Percentiles rank a stretch among this genome's conserved stretches.
Conservation (phyloP, 2,113 vertebrate species). For the Tragulus kanchil region DNA sequence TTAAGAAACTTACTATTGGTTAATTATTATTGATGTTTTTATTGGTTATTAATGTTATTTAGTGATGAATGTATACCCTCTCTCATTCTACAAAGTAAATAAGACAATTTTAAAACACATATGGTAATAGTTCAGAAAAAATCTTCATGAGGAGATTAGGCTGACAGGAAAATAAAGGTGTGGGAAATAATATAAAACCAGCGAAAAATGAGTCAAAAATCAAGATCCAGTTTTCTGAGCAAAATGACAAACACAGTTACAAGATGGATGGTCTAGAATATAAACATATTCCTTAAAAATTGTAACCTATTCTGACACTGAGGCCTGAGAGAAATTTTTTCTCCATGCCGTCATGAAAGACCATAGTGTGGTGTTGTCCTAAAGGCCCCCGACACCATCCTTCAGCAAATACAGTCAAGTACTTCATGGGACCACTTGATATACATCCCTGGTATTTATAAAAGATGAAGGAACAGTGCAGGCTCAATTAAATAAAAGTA, state of each 20-base stretch:
- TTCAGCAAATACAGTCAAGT: neutral
- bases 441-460: neutral
- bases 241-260: neutral
- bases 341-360: neutral
- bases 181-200: neutral
- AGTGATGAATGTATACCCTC: neutral
- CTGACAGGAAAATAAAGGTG: neutral
- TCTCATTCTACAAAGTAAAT: neutral
- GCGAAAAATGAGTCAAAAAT: neutral
- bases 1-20: neutral
- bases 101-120: neutral
- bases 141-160: neutral
- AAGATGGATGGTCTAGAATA: neutral
- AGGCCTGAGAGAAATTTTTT: neutral
- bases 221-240: neutral
- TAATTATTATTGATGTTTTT: neutral
- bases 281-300: neutral
- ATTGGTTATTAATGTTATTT: neutral
- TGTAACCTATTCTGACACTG: neutral
- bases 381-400: accelerated
- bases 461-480: neutral
- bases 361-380: accelerated
- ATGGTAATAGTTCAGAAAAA: neutral
- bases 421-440: accelerated
- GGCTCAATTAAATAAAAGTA: neutral